Evolutionary conservation across 2,888 invertebrate species (phyloP).

Genomic region (Nemotelus nigrinus): DNA sequence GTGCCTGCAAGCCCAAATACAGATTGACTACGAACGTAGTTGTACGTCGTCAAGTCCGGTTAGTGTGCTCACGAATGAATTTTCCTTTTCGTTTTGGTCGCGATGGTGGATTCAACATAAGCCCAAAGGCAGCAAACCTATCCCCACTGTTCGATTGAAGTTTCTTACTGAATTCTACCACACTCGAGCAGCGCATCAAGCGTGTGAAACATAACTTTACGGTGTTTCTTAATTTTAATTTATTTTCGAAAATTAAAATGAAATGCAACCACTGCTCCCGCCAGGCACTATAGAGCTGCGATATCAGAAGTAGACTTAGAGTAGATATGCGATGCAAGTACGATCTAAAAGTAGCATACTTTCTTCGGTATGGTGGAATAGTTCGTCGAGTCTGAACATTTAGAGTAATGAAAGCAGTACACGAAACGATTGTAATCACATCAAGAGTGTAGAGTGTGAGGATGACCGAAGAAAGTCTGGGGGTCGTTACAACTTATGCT

Average conservation of each 20-base stretch:
- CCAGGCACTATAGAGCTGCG: background rate
- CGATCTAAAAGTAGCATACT: conserved; percentile 1
- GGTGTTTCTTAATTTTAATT: conserved; percentile 30
- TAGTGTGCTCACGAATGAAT: background rate
- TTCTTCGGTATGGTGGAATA: conserved; percentile 8
- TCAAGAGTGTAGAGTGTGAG: background rate
- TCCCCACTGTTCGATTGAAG: too few species aligned
- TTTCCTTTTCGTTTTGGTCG: background rate
- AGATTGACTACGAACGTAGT: too few species aligned
- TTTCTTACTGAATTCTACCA: too few species aligned
- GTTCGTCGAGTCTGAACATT: background rate
- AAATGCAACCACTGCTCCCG: conserved; percentile 10
- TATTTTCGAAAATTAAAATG: conserved; percentile 36
- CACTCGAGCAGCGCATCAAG: background rate
- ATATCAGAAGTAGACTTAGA: background rate
- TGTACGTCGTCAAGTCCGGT: too few species aligned
- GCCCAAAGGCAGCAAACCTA: too few species aligned
- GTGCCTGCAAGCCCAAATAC: background rate
- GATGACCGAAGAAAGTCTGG: too few species aligned
- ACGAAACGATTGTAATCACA: conserved; percentile 25
- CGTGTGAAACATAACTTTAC: conserved; percentile 12
- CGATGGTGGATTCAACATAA: too few species aligned
- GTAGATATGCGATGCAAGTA: background rate
- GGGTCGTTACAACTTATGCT: too few species aligned
- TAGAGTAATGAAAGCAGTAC: conserved; percentile 29